phyloP scores from a whole-genome alignment of 2,888 invertebrate species.

The Gari tellinella region DNA sequence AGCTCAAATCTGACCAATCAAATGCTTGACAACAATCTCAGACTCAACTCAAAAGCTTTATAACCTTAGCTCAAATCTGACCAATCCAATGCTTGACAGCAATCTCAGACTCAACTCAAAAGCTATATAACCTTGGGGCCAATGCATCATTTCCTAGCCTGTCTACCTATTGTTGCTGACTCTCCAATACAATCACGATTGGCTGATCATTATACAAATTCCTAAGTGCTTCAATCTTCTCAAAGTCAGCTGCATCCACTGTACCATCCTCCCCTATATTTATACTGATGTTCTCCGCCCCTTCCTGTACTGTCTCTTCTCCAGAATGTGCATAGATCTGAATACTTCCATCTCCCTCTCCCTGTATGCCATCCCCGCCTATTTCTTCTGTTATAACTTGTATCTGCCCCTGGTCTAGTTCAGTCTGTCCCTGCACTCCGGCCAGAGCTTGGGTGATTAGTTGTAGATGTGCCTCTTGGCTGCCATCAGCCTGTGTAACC shows the following conservation, averaged over 20 bases:
- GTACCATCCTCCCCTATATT: constrained; percentile 61
- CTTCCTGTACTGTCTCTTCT: constrained; percentile 8
- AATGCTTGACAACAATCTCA: too few species aligned
- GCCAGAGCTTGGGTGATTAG: constrained; percentile 43
- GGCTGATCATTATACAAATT: constrained; percentile 57
- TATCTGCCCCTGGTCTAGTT: constrained; percentile 21
- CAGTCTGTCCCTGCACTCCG: constrained; percentile 22
- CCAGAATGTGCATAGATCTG: constrained; percentile 1
- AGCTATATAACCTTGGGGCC: too few species aligned
- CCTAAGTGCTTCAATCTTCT: constrained; percentile 55
- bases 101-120: too few species aligned
- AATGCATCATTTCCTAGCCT: too few species aligned
- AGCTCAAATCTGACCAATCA: too few species aligned
- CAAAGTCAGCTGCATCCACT: constrained; percentile 50
- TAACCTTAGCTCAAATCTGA: too few species aligned
- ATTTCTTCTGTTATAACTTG: constrained; percentile 23
- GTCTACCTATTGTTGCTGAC: constrained; percentile 10
- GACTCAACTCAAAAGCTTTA: too few species aligned
- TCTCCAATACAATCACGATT: constrained; percentile 58
- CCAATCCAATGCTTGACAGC: too few species aligned
- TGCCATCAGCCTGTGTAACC: constrained; percentile 28
- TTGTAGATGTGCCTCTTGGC: constrained; percentile 31
- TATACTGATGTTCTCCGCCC: constrained; percentile 51
- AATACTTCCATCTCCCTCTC: not conserved
- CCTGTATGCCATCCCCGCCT: not conserved